Evolutionary conservation across 2,888 invertebrate species (phyloP).

Genomic region (Mimumesa dahlbomi): DNA sequence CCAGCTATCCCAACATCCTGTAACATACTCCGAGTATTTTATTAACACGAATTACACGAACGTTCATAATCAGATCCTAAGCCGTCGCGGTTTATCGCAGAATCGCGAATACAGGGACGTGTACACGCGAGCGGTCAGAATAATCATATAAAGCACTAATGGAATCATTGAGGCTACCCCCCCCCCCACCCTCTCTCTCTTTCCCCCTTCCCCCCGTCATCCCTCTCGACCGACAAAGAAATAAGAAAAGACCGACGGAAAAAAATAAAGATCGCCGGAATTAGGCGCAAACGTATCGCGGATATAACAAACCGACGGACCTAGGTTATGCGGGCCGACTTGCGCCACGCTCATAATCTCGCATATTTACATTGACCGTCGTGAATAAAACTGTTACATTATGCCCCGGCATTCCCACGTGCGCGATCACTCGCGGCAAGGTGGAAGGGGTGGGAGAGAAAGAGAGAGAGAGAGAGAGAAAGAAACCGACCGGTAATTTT

Average conservation of each 20-base stretch:
- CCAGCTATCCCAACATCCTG: too few relatives aligned
- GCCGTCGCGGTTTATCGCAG: slow-evolving; percentile 19
- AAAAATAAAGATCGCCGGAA: slow-evolving; percentile 42
- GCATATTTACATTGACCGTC: slow-evolving; percentile 75
- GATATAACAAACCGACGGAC: slow-evolving; percentile 12
- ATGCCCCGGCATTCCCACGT: slow-evolving; percentile 67
- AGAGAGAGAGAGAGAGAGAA: not conserved
- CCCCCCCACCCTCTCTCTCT: not conserved
- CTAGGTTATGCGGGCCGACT: slow-evolving; percentile 34
- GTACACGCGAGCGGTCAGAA: slow-evolving; percentile 13
- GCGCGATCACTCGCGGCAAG: slow-evolving; percentile 29
- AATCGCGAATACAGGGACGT: slow-evolving; percentile 14
- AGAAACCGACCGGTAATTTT: slow-evolving; percentile 33
- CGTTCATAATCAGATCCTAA: not conserved
- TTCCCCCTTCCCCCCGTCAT: not conserved
- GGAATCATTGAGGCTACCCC: slow-evolving; percentile 40
- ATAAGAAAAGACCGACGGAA: too few relatives aligned
- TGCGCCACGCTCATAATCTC: slow-evolving; percentile 74
- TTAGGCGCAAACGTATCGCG: slow-evolving; percentile 52
- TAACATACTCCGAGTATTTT: too few relatives aligned
- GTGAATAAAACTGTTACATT: slow-evolving; percentile 79
- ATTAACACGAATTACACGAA: too few relatives aligned
- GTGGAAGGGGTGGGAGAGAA: not conserved
- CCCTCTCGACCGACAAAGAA: too few relatives aligned
- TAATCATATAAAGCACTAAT: slow-evolving; percentile 27